phyloP scores from a whole-genome alignment of 2,113 vertebrate genomes.

The Channa argus region DNA sequence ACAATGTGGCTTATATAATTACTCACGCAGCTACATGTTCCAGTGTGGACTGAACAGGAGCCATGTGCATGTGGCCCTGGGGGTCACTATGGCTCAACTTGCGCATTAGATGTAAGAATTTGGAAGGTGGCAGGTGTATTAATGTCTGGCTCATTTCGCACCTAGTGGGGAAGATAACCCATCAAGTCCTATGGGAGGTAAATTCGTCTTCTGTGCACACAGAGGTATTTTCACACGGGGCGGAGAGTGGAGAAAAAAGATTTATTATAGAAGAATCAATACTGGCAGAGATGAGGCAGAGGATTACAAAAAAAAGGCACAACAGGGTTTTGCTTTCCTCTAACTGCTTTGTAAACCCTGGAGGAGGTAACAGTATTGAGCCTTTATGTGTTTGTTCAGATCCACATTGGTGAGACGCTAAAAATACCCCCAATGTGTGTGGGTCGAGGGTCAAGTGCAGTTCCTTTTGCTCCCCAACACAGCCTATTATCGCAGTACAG shows the following conservation, averaged over 20 bases:
- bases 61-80: slow-evolving; percentile 12
- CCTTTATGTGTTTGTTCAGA: slow-evolving; percentile 66
- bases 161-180: slow-evolving; percentile 28
- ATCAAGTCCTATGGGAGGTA: slow-evolving; percentile 22
- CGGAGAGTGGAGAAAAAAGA: slow-evolving; percentile 16
- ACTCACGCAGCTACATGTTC: slow-evolving; percentile 40
- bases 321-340: slow-evolving; percentile 66
- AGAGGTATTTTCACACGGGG: slow-evolving; percentile 34
- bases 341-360: slow-evolving; percentile 52
- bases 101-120: slow-evolving; percentile 13
- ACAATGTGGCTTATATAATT: slow-evolving; percentile 55
- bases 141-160: neutral
- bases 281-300: slow-evolving; percentile 17
- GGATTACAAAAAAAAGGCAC: slow-evolving; percentile 42
- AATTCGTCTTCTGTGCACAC: slow-evolving; percentile 40
- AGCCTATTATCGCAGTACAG: slow-evolving; percentile 65
- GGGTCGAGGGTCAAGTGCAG: slow-evolving; percentile 72
- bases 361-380: slow-evolving; percentile 60
- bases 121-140: slow-evolving; percentile 9
- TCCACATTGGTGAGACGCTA: slow-evolving; percentile 43
- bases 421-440: slow-evolving; percentile 64
- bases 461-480: slow-evolving; percentile 56
- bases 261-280: slow-evolving; percentile 57
- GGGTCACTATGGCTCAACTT: slow-evolving; percentile 2
- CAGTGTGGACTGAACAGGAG: slow-evolving; percentile 12